A percentile compares a stretch with the other conserved stretches of the same genome.
Evolutionary conservation across 2,113 vertebrate genomes (phyloP).

Genomic region (Chloroceryle aenea): DNA sequence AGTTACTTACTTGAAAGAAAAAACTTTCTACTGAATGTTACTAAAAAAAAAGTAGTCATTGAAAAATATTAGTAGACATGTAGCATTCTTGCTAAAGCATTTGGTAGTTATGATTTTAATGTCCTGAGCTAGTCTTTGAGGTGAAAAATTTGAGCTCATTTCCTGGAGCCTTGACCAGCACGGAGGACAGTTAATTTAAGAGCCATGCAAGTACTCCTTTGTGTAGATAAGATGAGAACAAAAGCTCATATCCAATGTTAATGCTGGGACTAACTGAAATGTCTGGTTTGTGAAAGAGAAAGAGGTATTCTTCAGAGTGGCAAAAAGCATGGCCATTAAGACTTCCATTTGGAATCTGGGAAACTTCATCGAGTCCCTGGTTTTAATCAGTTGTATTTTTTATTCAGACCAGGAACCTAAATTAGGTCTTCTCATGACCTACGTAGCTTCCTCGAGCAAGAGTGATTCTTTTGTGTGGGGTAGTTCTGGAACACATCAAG

Average conservation of each 20-base stretch:
- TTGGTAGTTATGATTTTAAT: not conserved
- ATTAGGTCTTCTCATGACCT: conserved; percentile 14
- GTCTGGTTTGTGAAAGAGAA: not conserved
- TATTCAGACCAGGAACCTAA: conserved; percentile 7
- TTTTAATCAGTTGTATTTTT: conserved; percentile 38
- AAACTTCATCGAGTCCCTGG: not conserved
- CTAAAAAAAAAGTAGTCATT: not conserved
- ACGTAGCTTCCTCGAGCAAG: not conserved
- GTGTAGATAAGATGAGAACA: not conserved
- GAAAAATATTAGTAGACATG: not conserved
- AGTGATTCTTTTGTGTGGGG: conserved; percentile 11
- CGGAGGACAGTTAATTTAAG: not conserved
- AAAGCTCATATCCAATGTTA: not conserved
- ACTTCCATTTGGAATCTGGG: not conserved
- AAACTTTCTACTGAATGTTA: not conserved
- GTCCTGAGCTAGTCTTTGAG: not conserved
- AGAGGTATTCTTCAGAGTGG: not conserved
- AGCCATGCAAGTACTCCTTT: not conserved
- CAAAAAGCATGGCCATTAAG: not conserved
- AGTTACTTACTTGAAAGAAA: not conserved
- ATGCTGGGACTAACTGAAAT: not conserved
- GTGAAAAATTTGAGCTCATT: not conserved
- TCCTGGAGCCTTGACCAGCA: not conserved
- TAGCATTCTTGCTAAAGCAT: not conserved
- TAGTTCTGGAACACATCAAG: conserved; percentile 19